Evolutionary conservation across 2,888 invertebrate genomes (phyloP).

Genomic region (Hirtodrosophila histrioides): DNA sequence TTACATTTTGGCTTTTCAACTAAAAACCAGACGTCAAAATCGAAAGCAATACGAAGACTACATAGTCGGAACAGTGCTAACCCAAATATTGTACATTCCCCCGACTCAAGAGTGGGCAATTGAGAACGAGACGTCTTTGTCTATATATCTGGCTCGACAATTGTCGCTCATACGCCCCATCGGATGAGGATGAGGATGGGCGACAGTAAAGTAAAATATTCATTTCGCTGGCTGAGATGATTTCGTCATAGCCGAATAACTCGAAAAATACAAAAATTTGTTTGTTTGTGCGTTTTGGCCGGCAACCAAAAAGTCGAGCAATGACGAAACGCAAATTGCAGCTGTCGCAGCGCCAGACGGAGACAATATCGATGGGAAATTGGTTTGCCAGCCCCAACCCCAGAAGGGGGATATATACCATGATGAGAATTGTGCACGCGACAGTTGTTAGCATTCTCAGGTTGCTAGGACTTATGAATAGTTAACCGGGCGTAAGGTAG

Average conservation of each 20-base stretch:
- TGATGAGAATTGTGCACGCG: neutral
- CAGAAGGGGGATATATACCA: constrained; percentile 5
- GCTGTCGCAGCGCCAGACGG: constrained; percentile 35
- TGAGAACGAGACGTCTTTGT: constrained; percentile 27
- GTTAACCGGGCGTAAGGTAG: constrained; percentile 16
- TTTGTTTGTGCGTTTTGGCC: constrained; percentile 29
- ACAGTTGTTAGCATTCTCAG: constrained; percentile 30
- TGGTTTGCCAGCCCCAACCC: neutral
- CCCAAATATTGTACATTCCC: constrained; percentile 70
- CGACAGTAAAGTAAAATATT: constrained; percentile 56
- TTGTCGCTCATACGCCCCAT: constrained; percentile 57
- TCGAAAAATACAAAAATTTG: constrained; percentile 40
- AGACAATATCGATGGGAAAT: constrained; percentile 21
- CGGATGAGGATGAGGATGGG: constrained; percentile 5
- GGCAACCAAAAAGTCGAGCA: constrained; percentile 27
- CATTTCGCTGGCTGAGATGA: constrained; percentile 39
- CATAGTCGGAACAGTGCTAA: constrained; percentile 46
- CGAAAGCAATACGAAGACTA: constrained; percentile 45
- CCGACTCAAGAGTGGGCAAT: constrained; percentile 30
- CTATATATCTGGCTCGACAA: constrained; percentile 24
- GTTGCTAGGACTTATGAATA: constrained; percentile 20
- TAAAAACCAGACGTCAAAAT: constrained; percentile 54
- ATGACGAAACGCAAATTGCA: constrained; percentile 44
- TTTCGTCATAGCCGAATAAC: constrained; percentile 64
- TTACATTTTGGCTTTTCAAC: constrained; percentile 30